These are phyloP conservation scores for Melitaea cinxia DNA, from an alignment of 1,140 invertebrate genomes.

Conservation along the genomic window DNA sequence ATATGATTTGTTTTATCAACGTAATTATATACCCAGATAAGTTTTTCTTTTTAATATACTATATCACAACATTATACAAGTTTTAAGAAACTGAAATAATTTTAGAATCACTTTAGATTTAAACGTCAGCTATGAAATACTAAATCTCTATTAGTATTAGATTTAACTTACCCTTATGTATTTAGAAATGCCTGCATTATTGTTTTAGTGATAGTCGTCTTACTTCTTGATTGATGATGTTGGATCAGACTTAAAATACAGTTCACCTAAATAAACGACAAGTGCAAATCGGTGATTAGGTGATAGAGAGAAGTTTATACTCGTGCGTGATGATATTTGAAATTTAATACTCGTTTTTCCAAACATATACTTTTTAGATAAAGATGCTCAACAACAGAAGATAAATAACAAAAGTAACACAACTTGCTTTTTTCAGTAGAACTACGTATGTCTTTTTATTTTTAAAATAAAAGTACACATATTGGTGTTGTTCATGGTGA, in stretches of 20 bases:
- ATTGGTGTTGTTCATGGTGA: no score
- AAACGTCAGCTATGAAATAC: no score
- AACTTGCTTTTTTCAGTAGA: neutral
- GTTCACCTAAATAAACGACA: conserved; percentile 25
- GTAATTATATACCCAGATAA: no score
- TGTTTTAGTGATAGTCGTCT: conserved; percentile 4
- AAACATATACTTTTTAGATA: neutral
- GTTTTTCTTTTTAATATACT: no score
- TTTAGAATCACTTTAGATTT: no score
- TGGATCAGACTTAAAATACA: conserved; percentile 10
- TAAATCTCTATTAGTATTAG: neutral
- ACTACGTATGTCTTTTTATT: neutral
- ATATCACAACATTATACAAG: no score
- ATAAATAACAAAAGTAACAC: neutral
- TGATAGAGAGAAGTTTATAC: conserved; percentile 7
- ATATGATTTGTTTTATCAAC: no score
- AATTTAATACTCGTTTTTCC: neutral
- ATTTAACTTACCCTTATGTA: neutral
- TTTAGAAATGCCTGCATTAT: conserved; percentile 4
- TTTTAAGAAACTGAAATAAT: no score
- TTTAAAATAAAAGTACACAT: no score
- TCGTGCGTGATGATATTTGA: neutral
- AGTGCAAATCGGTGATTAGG: conserved; percentile 22
- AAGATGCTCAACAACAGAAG: neutral
- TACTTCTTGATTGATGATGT: conserved; percentile 1